Percentiles rank a stretch among this genome's conserved stretches.
These are phyloP conservation scores for Polyommatus icarus DNA, from an alignment of 2,888 invertebrate genomes.

Conservation along the genomic window DNA sequence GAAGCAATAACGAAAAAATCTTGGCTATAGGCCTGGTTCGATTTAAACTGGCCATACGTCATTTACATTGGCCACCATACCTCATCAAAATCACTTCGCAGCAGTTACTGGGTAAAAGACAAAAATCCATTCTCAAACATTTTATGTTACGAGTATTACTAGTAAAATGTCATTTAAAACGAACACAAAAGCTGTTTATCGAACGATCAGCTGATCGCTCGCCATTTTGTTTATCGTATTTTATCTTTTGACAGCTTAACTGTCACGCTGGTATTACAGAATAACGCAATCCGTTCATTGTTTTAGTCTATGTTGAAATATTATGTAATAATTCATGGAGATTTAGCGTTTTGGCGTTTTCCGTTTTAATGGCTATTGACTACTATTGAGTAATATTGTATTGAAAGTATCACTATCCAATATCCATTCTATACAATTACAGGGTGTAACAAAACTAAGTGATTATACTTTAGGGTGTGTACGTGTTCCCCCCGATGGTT, in stretches of 20 bases:
- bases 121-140: too few species aligned
- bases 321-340: background rate
- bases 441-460: too few species aligned
- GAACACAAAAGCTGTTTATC: background rate
- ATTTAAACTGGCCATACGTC: too few species aligned
- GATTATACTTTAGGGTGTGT: too few species aligned
- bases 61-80: too few species aligned
- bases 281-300: background rate
- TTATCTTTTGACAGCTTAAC: background rate
- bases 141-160: too few species aligned
- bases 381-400: background rate
- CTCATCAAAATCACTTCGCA: too few species aligned
- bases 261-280: background rate
- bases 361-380: background rate
- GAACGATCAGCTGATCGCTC: background rate
- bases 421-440: too few species aligned
- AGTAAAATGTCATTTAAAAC: background rate
- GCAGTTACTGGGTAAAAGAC: too few species aligned
- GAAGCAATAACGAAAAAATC: too few species aligned
- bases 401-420: background rate
- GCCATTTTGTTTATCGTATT: background rate
- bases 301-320: background rate
- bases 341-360: background rate
- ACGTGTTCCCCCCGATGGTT: too few species aligned
- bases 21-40: too few species aligned